Evolutionary conservation across 2,888 invertebrate genomes (phyloP), one percentile per base, ranked within the genome.

Genomic region (Acrocera orbiculus): DNA sequence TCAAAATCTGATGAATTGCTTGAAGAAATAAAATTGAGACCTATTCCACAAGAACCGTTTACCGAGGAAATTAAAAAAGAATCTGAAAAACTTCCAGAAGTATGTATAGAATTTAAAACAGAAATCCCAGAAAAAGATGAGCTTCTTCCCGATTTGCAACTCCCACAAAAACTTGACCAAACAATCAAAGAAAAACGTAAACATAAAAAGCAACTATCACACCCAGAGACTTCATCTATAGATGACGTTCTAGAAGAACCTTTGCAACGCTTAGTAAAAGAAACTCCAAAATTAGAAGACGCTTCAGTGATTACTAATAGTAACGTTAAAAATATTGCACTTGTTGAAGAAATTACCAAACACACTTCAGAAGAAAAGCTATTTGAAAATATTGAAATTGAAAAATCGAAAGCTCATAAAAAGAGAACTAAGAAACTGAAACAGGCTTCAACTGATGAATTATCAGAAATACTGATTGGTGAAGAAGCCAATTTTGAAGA

Each of bases 181-280:
- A 5, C 27, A 16, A 27, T 27, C 8, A 32, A 27, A 32, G 17
- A 28, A n/a, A 32, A 20, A 9, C 19, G 27, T n/a, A 26, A 16
- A 27, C 5, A 27, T 10, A 16, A 15, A 11, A 32, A 32, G 15
- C 32, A 24, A 16, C 24, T 17, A 15, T 3, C 16, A 4, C 9
- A 16, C 2, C 9, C 23, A 24, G 57, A 50, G 3, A 56, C 54
- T 1, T 46, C 50, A 20, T 58, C 58, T 2, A 46, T 52, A 1
- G 57, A 56, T 29, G 55, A 61, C 41, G 50, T 58, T 2, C 47
- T 52, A 0, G 56, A 60, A 39, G 60, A 62, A 43, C 42, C 52
- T 4, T 51, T 49, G 2, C 51, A 56, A 35, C 50, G 56, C 34
- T 55, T 58, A 29, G 49, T 46, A 5, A 58, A 60, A 20, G 54